Base-by-base conservation (phyloP, 2,888 invertebrate genomes). In the Chloroclysta siterata region DNA sequence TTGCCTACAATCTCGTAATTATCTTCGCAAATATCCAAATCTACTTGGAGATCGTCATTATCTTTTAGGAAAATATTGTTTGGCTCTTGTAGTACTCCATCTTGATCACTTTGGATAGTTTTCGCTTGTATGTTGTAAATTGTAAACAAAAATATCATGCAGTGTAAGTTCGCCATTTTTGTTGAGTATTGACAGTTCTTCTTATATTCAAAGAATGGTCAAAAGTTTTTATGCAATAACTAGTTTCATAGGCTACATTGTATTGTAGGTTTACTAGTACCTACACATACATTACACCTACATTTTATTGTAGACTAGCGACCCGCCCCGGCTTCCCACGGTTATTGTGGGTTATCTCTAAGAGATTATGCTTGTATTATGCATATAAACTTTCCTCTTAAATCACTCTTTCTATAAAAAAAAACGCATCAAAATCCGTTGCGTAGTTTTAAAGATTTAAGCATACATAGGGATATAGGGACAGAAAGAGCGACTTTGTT, bases 1-100 rank as follows among this genome's bases (percentile, higher is more conserved):
- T 61, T 64, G 46, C 67, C 55, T 10, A 81, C 72, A 76, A 81
- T 77, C 56, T 83, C 82, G 60, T 81, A 83, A 64, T 87, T 84
- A 0, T 79, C 75, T 0, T 82, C 77, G 11, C 65, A 63, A 15
- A 86, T 65, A 0, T 69, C 57, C 53, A 82, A 73, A 52, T 85
- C 78, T 17, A 86, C 77, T 56, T 74, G 80, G 55, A 81, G 82
- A 60, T 80, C 78, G 5, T 68, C 72, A 61, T 71, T 76, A 60
- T 80, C 76, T 64, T 74, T 79, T 48, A 79, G 58, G 6, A 74
- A 48, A 48, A 54, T 61, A 41, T 54, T 54, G 5, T 50, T 10
- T 46, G n/a, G n/a, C 14, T 52, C 41, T 39, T 56, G n/a, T 17
- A 39, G 15, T 7, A 33, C 33, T 46, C 4, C 47, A 51, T 41